These are phyloP conservation scores for Bathynomus jamesi DNA, from an alignment of 1,140 invertebrate species.

Conservation along the genomic window DNA sequence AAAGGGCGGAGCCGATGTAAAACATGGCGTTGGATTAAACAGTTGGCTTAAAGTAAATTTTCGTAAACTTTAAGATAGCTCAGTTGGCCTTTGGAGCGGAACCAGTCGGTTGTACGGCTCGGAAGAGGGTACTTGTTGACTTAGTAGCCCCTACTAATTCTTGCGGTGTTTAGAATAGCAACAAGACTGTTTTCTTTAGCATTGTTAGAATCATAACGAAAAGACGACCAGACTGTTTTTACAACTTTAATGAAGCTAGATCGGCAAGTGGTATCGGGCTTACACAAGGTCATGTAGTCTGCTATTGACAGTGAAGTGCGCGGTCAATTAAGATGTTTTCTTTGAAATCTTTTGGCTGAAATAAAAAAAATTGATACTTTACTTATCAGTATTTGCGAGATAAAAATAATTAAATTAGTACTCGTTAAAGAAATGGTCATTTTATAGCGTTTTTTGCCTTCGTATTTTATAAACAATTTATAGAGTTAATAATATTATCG, in stretches of 20 bases:
- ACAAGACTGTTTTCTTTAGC: slow-evolving; percentile 37
- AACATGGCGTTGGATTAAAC: slow-evolving; percentile 38
- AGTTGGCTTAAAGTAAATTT: slow-evolving; percentile 39
- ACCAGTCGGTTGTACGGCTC: slow-evolving; percentile 25
- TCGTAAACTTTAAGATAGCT: slow-evolving; percentile 37
- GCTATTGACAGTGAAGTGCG: neutral
- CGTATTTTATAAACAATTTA: too few species aligned
- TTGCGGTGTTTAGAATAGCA: slow-evolving; percentile 37
- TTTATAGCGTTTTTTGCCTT: too few species aligned
- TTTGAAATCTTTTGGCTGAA: too few species aligned
- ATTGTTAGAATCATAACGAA: slow-evolving; percentile 34
- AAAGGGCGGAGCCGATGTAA: slow-evolving; percentile 25
- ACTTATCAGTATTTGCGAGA: too few species aligned
- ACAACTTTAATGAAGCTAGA: slow-evolving; percentile 27
- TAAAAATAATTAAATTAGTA: too few species aligned
- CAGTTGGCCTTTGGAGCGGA: slow-evolving; percentile 33
- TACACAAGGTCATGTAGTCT: neutral
- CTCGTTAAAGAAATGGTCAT: too few species aligned
- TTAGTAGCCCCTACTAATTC: slow-evolving; percentile 36
- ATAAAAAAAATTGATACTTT: too few species aligned
- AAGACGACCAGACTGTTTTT: slow-evolving; percentile 29
- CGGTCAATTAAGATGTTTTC: neutral
- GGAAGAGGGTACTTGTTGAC: slow-evolving; percentile 32
- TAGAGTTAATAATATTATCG: too few species aligned
- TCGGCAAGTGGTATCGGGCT: neutral